These are phyloP conservation scores for Gasterosteus nipponicus DNA, from an alignment of 2,113 vertebrate species.

Conservation along the genomic window DNA sequence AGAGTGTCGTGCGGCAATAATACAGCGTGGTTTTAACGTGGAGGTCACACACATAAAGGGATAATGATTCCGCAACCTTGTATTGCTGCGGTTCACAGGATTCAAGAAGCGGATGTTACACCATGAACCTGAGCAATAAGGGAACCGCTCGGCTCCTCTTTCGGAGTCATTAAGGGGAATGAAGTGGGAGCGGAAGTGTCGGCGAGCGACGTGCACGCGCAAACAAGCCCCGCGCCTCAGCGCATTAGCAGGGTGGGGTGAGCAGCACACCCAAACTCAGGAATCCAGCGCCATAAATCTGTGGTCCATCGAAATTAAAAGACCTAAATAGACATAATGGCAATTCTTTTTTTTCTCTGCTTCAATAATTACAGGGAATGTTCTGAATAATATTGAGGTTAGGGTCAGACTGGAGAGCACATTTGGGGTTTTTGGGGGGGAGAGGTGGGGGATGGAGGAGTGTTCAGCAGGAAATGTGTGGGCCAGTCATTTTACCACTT, in stretches of 20 bases:
- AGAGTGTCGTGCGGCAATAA: background rate
- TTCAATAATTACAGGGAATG: slow-evolving; percentile 77
- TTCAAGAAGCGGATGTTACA: background rate
- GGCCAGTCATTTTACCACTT: slow-evolving; percentile 67
- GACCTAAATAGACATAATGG: slow-evolving; percentile 76
- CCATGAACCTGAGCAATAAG: background rate
- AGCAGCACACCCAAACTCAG: slow-evolving; percentile 66
- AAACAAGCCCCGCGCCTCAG: slow-evolving; percentile 18
- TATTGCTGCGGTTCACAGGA: too few species aligned
- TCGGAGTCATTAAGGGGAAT: slow-evolving; percentile 18
- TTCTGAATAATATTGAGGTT: slow-evolving; percentile 76
- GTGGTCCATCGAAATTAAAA: slow-evolving; percentile 78
- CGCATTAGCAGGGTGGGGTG: slow-evolving; percentile 71
- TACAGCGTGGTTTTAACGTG: too few species aligned
- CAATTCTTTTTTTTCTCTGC: slow-evolving; percentile 69
- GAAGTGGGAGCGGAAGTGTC: slow-evolving; percentile 44
- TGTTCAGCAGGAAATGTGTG: slow-evolving; percentile 74
- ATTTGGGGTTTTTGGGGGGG: slow-evolving; percentile 52
- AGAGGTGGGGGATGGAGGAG: slow-evolving; percentile 59
- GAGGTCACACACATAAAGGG: too few species aligned
- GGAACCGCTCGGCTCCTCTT: background rate
- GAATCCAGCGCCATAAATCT: slow-evolving; percentile 74
- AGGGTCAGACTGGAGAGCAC: slow-evolving; percentile 62
- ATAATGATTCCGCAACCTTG: too few species aligned
- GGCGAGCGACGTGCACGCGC: slow-evolving; percentile 9